phyloP scores from a whole-genome alignment of 1,140 invertebrate genomes.

The Diplogasteroides magnus region DNA sequence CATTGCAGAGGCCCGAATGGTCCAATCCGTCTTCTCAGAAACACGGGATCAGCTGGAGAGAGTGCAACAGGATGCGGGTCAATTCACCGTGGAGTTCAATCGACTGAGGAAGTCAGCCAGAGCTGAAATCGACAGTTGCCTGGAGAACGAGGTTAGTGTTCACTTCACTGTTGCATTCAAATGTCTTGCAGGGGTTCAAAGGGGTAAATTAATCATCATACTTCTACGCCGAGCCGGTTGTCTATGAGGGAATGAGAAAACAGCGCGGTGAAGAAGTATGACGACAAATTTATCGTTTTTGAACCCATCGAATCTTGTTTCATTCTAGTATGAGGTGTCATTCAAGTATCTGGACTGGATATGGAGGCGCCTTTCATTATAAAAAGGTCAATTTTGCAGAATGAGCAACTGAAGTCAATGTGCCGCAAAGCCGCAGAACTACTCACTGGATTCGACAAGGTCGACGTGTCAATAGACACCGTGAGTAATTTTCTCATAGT shows the following conservation, averaged over 20 bases:
- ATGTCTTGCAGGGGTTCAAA: too few relatives aligned
- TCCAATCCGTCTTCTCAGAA: slow-evolving; percentile 9
- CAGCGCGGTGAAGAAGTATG: neutral
- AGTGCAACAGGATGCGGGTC: neutral
- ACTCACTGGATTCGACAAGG: slow-evolving; percentile 22
- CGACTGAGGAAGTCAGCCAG: slow-evolving; percentile 34
- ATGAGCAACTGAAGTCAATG: slow-evolving; percentile 32
- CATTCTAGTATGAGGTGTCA: too few relatives aligned
- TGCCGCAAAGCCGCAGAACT: slow-evolving; percentile 31
- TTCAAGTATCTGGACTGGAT: too few relatives aligned
- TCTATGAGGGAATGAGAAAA: neutral
- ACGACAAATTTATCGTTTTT: too few relatives aligned
- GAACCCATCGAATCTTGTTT: too few relatives aligned
- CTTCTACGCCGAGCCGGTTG: too few relatives aligned
- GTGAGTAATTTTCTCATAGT: too few relatives aligned
- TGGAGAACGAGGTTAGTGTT: slow-evolving; percentile 31
- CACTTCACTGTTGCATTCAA: too few relatives aligned
- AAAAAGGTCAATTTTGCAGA: neutral
- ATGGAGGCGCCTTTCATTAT: too few relatives aligned
- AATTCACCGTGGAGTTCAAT: slow-evolving; percentile 26
- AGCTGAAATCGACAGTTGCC: slow-evolving; percentile 33
- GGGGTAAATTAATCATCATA: too few relatives aligned
- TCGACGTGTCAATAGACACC: slow-evolving; percentile 23
- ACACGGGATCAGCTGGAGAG: neutral
- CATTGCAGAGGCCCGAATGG: slow-evolving; percentile 7